Conservation (phyloP, 2,888 invertebrate genomes). For the Germaria angustata region DNA sequence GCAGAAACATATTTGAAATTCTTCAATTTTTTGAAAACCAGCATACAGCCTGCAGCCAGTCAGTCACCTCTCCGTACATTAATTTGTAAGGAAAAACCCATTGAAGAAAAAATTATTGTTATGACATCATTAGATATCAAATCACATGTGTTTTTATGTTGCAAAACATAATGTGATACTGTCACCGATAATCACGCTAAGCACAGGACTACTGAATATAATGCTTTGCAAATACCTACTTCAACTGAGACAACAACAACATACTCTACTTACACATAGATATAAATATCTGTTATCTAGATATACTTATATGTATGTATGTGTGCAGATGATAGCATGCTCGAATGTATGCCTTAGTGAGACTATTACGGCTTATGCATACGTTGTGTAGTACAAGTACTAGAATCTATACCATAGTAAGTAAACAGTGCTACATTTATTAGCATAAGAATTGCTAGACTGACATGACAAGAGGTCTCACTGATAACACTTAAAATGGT, state of each 20-base stretch:
- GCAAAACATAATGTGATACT: constrained; percentile 54
- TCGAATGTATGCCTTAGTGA: not conserved
- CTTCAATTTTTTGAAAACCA: too few species aligned
- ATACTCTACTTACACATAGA: not conserved
- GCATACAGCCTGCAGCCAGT: not conserved
- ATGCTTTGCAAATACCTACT: constrained; percentile 26
- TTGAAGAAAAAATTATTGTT: not conserved
- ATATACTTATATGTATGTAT: too few species aligned
- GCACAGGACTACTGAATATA: not conserved
- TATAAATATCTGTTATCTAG: not conserved
- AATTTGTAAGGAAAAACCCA: not conserved
- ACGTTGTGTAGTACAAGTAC: not conserved
- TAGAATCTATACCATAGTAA: not conserved
- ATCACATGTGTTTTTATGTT: constrained; percentile 53
- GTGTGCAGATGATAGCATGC: not conserved
- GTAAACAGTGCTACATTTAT: constrained; percentile 12
- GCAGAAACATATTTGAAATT: too few species aligned
- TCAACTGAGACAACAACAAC: constrained; percentile 13
- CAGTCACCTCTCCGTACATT: not conserved
- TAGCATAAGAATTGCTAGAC: constrained; percentile 35
- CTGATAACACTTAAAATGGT: constrained; percentile 53
- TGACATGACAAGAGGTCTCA: constrained; percentile 54
- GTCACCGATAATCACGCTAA: constrained; percentile 45
- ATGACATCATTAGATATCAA: constrained; percentile 35
- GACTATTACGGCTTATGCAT: constrained; percentile 1